These are phyloP conservation scores for Scaptomyza flava DNA, from an alignment of 2,888 invertebrate genomes.

Conservation along the genomic window DNA sequence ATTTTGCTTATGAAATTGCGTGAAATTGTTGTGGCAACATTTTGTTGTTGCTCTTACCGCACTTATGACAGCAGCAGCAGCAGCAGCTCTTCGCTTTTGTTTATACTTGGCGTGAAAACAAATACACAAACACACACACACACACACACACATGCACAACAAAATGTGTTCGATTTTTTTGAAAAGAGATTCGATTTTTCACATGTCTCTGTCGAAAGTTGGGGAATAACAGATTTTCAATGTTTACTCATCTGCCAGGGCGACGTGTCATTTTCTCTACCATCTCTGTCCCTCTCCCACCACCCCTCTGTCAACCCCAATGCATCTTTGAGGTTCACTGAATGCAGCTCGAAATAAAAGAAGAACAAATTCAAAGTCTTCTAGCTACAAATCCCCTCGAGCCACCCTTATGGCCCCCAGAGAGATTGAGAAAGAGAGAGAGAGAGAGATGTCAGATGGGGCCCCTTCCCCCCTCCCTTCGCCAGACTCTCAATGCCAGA, in stretches of 20 bases:
- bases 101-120: constrained; percentile 70
- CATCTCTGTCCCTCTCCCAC: background rate
- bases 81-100: constrained; percentile 49
- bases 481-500: constrained; percentile 31
- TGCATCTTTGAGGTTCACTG: constrained; percentile 25
- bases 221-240: constrained; percentile 37
- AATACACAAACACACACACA: constrained; percentile 43
- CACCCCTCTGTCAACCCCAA: constrained; percentile 3
- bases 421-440: background rate
- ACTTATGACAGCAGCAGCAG: constrained; percentile 30
- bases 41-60: constrained; percentile 54
- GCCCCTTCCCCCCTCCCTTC: too few species aligned
- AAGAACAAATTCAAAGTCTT: constrained; percentile 11
- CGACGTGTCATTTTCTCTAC: constrained; percentile 38
- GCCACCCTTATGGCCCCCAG: constrained; percentile 24
- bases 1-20: constrained; percentile 71
- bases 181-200: constrained; percentile 62
- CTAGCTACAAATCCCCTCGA: constrained; percentile 39
- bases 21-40: constrained; percentile 74
- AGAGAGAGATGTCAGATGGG: too few species aligned
- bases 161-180: constrained; percentile 63
- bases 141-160: constrained; percentile 23
- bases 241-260: constrained; percentile 55
- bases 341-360: constrained; percentile 20
- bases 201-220: constrained; percentile 48